A percentile compares a stretch with the other conserved stretches of the same genome.
phyloP scores from a whole-genome alignment of 92 coral and sea anemone genomes.

The Siderastrea siderea region DNA sequence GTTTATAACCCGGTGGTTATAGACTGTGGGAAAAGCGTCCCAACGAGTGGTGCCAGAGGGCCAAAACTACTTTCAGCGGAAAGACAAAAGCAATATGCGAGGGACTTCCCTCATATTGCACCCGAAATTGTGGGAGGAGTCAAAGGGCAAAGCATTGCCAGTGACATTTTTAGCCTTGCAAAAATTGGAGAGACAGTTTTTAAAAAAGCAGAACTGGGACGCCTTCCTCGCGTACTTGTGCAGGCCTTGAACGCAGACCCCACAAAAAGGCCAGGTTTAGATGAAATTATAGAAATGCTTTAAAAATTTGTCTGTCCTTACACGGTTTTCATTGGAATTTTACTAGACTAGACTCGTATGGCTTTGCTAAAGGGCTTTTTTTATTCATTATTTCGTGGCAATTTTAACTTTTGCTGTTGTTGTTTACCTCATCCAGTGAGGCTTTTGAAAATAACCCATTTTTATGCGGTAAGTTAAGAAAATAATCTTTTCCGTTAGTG shows the following conservation, averaged over 20 bases:
- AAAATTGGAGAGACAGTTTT: conserved; percentile 53
- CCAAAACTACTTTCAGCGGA: conserved; percentile 12
- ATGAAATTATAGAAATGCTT: background rate
- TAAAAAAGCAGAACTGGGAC: conserved; percentile 36
- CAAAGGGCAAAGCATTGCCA: conserved; percentile 45
- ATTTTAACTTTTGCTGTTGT: background rate
- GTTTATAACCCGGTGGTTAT: conserved; percentile 39
- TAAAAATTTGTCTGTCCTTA: background rate
- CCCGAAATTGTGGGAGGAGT: conserved; percentile 59
- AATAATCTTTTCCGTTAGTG: background rate
- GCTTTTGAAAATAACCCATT: background rate
- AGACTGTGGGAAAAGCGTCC: conserved; percentile 63
- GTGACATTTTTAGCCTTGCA: conserved; percentile 65
- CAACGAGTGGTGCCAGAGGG: conserved; percentile 24
- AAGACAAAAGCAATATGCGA: conserved; percentile 14
- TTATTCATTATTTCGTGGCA: background rate
- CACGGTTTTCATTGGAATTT: background rate
- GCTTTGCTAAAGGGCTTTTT: background rate
- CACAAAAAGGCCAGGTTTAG: conserved; percentile 27
- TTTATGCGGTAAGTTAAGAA: background rate
- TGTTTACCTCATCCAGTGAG: conserved; percentile 2
- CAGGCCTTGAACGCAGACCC: conserved; percentile 32
- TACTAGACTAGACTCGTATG: background rate
- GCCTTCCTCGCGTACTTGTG: conserved; percentile 22
- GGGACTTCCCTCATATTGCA: conserved; percentile 57